Evolutionary conservation across 2,797 vertebrate species (phyloP), one percentile per base, ranked within the genome.

Genomic region (Xiphorhynchus erythropygius): DNA sequence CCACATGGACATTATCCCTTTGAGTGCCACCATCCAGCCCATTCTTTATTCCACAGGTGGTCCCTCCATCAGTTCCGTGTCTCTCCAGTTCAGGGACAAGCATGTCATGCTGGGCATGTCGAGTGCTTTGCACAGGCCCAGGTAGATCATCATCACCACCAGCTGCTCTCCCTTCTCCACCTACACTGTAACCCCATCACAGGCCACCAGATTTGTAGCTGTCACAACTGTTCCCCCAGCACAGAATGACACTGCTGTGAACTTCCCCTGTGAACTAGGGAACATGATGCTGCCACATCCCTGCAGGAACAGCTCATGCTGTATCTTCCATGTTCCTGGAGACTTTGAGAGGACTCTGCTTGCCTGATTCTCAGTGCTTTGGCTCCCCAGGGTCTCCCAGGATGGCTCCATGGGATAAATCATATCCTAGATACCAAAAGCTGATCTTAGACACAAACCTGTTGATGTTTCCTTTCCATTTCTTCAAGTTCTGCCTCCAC

Each of bases 401-500:
- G 5, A 3, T 3, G 7, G 32, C 18, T 71, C 46, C n/a, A 15
- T 1, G 7, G 32, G 15, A 62, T 27, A 12, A 25, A 5, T 60
- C 17, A 56, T 2, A 7, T 30, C 46, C 39, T 24, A 9, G 9
- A 11, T 2, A 71, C 2, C 41, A 57, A 81, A 69, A 76, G 41
- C 27, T 47, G 18, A 56, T 60, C 19, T 33, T 35, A 9, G 28
- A 37, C 78, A 84, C 97, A 84, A 73, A 99, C 99, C 99, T 99
- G 99, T 52, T 99, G 99, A 95, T 99, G 99, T 94, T 99, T 99
- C 91, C 98, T 98, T 97, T 99, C 99, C 99, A 99, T 99, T 80
- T 99, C 99, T 84, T 99, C 98, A 3, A 99, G 97, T 95, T 99
- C 99, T 24, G 98, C 98, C 93, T 99, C 99, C 97, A 99, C 99